phyloP scores from a whole-genome alignment of 2,888 invertebrate genomes.

The Mechanitis mazaeus region DNA sequence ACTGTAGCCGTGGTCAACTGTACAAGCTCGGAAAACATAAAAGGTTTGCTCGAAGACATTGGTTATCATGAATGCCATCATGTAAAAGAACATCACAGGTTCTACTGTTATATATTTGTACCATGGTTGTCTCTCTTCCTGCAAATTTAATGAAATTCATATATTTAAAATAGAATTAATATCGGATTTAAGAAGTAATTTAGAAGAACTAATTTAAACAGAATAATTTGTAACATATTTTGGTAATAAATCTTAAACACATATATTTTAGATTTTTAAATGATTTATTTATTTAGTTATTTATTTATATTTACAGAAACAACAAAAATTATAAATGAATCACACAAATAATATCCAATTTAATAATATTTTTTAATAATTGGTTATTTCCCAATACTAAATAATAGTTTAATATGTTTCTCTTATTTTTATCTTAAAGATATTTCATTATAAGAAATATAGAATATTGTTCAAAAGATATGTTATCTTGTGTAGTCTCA shows the following conservation, averaged over 20 bases:
- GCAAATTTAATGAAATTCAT: constrained; percentile 7
- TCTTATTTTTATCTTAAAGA: neutral
- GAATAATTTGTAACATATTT: too few species aligned
- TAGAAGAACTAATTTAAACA: too few species aligned
- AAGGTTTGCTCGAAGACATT: constrained; percentile 87
- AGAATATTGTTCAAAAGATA: neutral
- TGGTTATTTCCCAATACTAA: too few species aligned
- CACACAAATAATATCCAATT: neutral
- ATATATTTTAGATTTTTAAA: too few species aligned
- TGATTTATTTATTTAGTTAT: too few species aligned
- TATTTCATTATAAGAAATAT: neutral
- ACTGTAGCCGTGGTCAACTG: constrained; percentile 82
- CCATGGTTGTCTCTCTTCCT: constrained; percentile 42
- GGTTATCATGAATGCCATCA: constrained; percentile 91
- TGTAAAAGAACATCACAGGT: constrained; percentile 90
- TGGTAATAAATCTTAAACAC: too few species aligned
- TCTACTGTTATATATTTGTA: constrained; percentile 83
- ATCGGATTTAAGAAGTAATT: too few species aligned
- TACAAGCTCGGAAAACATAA: constrained; percentile 86
- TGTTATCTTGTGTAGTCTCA: neutral
- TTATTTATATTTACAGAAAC: too few species aligned
- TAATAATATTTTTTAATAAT: too few species aligned
- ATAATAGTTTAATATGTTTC: too few species aligned
- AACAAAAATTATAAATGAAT: neutral
- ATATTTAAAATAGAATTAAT: neutral